Evolutionary conservation across 2,888 invertebrate species (phyloP), one percentile per base, ranked within the genome.

Genomic region (Calliphora vomitoria): DNA sequence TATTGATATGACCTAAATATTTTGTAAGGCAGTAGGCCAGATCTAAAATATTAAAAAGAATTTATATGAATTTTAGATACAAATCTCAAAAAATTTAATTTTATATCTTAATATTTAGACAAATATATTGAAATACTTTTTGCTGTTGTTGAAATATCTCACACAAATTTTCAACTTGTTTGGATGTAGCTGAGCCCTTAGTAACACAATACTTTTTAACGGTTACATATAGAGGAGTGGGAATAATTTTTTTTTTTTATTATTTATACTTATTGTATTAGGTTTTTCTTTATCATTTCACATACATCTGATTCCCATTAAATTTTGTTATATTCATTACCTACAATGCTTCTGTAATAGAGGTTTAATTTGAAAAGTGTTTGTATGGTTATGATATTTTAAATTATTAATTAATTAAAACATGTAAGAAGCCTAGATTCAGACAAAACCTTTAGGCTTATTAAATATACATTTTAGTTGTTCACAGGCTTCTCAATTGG

Each of bases 1-100:
- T 44, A 35, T 55, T 41, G 60, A 18, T 62, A 68, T 78, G 71
- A 78, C 71, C 71, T 44, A 55, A 69, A 78, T 76, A 71, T 74
- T 66, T 82, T 25, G 10, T 64, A 55, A 44, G 31, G 60, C 8
- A 11, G 44, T 20, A 15, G 82, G 55, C 15, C 35, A 4, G 15
- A 62, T 4, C 10, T 50, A 13, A 15, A 1, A 5, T 4, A 20
- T 20, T 25, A 11, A 58, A 50, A 50, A 50, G n/a, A n/a, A 50
- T n/a, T 50, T 50, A 50, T 13, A 44, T 11, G 8, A 11, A 44
- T 13, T 44, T 44, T 4, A 11, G 13, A 44, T 44, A 13, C 11
- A 0, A 44, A 44, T 13, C 1, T 44, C 13, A 2, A 44, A 1
- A 5, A 35, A 44, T 44, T 44, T 13, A 44, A 13, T 44, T 44